Evolutionary conservation across 2,888 invertebrate species (phyloP), one percentile per base, ranked within the genome.

Genomic region (Pocota personata): DNA sequence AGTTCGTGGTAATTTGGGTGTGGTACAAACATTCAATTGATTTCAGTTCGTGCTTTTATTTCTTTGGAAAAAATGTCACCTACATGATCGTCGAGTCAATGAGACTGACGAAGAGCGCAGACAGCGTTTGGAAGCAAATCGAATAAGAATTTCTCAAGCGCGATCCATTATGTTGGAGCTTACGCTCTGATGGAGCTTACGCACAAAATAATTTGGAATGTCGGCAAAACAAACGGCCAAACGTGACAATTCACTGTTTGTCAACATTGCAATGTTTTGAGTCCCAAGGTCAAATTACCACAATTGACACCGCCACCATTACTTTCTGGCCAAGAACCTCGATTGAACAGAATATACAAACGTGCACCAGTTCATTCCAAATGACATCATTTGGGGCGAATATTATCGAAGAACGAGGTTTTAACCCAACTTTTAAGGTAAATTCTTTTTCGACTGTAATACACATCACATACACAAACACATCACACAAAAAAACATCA

Each of bases 251-350:
- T 24, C 27, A 46, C 46, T 64, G 30, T 27, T 64, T 64, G 64
- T 64, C 37, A 62, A 62, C 3, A 62, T 62, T 64, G 62, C 24
- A 62, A 62, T 40, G 43, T n/a, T 40, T 64, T 64, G 64, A 64
- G 27, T 27, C 27, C 19, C 30, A 66, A 32, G 16, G 55, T 35
- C 66, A 71, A 69, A 52, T 50, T 69, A 35, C 27, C 55, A 71
- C 37, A 55, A 57, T 24, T 67, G 37, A 52, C 67, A 24, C 46
- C 24, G 46, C 64, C 27, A n/a, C 64, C 48, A 24, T 55, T 55
- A 40, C 69, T 55, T 55, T 69, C 37, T 24, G 55, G 69, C 19
- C 37, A 50, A 32, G 67, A n/a, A 21, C 21, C 10, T 71, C 37
- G 8, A 55, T 40, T 43, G 12, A 37, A 43, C 30, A 30, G 55